These are phyloP conservation scores for Cosmia trapezina DNA, from an alignment of 2,888 invertebrate species.

Conservation along the genomic window DNA sequence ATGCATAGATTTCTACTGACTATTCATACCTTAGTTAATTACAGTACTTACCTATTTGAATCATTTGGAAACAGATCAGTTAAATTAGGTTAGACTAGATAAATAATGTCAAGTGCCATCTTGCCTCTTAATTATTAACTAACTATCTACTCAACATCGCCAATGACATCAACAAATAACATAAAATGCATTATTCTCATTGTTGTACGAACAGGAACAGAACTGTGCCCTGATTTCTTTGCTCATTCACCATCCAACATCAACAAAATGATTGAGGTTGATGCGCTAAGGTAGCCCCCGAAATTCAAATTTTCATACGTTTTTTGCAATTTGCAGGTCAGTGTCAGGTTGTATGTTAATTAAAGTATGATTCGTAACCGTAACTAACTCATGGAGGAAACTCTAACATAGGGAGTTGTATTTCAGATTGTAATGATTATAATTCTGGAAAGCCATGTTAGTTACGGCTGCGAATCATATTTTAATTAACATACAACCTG, in stretches of 20 bases:
- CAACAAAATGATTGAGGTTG: neutral
- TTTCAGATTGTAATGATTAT: too few species aligned
- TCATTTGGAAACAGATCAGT: constrained; percentile 4
- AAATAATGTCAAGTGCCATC: constrained; percentile 1
- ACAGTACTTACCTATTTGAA: neutral
- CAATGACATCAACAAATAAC: neutral
- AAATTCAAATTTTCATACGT: too few species aligned
- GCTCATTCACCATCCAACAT: neutral
- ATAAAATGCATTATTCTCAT: neutral
- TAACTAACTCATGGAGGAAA: too few species aligned
- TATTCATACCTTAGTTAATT: constrained; percentile 6
- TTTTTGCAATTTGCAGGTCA: too few species aligned
- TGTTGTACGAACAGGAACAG: neutral
- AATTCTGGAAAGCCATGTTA: too few species aligned
- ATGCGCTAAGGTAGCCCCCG: too few species aligned
- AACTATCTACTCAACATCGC: neutral
- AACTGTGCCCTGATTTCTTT: neutral
- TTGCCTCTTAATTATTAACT: neutral
- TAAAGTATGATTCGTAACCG: too few species aligned
- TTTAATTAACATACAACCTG: too few species aligned
- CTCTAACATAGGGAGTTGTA: too few species aligned
- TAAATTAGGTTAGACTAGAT: constrained; percentile 31
- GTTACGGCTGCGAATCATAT: too few species aligned
- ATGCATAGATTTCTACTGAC: neutral
- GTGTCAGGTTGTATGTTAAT: too few species aligned